These are phyloP conservation scores for Neomorphus geoffroyi DNA, from an alignment of 2,797 vertebrate species.

Conservation along the genomic window DNA sequence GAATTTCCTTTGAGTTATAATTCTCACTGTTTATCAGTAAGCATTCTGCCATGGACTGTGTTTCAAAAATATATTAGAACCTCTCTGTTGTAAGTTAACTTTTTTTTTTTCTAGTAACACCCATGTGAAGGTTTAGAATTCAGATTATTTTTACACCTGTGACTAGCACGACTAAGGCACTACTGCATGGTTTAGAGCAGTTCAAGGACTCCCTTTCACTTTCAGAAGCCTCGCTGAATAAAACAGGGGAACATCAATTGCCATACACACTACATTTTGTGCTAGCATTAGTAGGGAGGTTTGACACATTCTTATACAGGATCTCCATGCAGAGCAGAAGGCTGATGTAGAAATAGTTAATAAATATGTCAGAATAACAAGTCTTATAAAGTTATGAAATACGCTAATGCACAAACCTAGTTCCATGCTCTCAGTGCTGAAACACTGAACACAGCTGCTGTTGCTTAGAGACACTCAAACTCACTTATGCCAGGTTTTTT, in stretches of 20 bases:
- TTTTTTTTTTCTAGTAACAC: neutral
- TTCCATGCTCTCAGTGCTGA: neutral
- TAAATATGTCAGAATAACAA: neutral
- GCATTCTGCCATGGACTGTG: neutral
- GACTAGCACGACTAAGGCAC: neutral
- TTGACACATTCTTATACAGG: neutral
- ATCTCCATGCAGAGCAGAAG: neutral
- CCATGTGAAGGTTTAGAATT: neutral
- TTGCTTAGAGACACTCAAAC: neutral
- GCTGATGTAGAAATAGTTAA: neutral
- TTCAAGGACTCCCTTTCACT: neutral
- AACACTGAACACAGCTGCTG: rapidly evolving
- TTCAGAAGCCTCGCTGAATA: neutral
- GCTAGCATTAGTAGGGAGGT: neutral
- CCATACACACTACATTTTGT: neutral
- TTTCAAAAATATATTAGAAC: neutral
- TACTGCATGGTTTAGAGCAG: neutral
- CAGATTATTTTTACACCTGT: neutral
- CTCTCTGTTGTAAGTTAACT: neutral
- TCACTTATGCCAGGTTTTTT: neutral
- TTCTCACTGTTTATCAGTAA: neutral
- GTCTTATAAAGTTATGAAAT: neutral
- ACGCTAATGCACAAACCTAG: neutral
- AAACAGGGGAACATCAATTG: neutral
- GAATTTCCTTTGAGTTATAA: neutral